Percentiles rank a stretch among this genome's conserved stretches.
Conservation (phyloP, 2,888 invertebrate species). For the Conus canariensis region DNA sequence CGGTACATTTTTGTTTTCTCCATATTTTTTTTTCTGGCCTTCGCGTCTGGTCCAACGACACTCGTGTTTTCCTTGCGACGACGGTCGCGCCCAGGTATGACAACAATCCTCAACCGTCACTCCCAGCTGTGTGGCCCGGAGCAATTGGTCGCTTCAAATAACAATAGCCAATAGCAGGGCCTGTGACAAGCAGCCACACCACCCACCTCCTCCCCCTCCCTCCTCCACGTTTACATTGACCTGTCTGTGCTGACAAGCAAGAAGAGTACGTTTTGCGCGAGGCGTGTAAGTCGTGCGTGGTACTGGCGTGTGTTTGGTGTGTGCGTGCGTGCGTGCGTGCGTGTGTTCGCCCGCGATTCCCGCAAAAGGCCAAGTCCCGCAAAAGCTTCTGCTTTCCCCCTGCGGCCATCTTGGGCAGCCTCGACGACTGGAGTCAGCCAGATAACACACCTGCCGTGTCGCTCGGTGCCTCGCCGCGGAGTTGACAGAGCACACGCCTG, state of each 20-base stretch:
- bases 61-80: background rate
- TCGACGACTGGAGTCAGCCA: background rate
- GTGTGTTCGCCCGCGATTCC: background rate
- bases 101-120: background rate
- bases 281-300: background rate
- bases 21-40: background rate
- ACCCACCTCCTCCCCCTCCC: background rate
- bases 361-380: background rate
- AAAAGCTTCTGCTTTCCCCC: background rate
- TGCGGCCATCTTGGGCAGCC: slow-evolving; percentile 29
- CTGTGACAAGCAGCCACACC: slow-evolving; percentile 30
- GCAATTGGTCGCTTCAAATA: slow-evolving; percentile 47
- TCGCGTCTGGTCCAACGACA: background rate
- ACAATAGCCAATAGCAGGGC: slow-evolving; percentile 42
- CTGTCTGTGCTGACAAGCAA: background rate
- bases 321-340: background rate
- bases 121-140: background rate
- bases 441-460: slow-evolving; percentile 6
- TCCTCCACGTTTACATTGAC: background rate
- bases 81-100: slow-evolving; percentile 30
- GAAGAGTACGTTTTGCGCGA: background rate
- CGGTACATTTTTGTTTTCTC: background rate
- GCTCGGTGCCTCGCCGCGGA: background rate
- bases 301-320: background rate
- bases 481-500: too few species aligned